These are phyloP conservation scores for Manis crassicaudata DNA, from an alignment of 2,797 vertebrate genomes.

Conservation along the genomic window DNA sequence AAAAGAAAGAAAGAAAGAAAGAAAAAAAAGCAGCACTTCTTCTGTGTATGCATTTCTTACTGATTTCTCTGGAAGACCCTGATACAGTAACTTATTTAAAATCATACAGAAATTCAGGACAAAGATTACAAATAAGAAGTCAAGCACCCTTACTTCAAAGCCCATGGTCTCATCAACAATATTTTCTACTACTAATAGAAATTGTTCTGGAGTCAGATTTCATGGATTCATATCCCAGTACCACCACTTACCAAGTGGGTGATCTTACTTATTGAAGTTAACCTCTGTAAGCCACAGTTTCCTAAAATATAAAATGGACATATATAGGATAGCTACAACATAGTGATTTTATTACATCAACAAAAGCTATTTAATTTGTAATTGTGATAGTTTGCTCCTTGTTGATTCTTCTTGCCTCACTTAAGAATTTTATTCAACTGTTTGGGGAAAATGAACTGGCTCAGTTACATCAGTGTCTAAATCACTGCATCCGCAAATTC, in stretches of 20 bases:
- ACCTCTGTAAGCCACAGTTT: not conserved
- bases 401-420: not conserved
- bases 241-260: not conserved
- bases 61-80: not conserved
- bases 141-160: not conserved
- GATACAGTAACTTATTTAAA: not conserved
- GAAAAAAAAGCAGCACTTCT: no score
- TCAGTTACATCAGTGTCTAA: not conserved
- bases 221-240: not conserved
- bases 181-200: not conserved
- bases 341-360: not conserved
- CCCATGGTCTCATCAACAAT: not conserved
- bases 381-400: not conserved
- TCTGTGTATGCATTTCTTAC: not conserved
- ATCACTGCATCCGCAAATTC: not conserved
- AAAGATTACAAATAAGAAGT: no score
- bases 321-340: not conserved
- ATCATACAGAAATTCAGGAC: not conserved
- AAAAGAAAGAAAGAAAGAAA: no score
- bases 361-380: not conserved
- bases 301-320: not conserved
- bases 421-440: not conserved
- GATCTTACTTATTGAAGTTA: not conserved
- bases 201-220: not conserved
- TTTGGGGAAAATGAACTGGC: not conserved